A percentile compares a stretch with the other conserved stretches of the same genome.
phyloP scores from a whole-genome alignment of 1,140 invertebrate genomes.

The Drosophila nikananu region DNA sequence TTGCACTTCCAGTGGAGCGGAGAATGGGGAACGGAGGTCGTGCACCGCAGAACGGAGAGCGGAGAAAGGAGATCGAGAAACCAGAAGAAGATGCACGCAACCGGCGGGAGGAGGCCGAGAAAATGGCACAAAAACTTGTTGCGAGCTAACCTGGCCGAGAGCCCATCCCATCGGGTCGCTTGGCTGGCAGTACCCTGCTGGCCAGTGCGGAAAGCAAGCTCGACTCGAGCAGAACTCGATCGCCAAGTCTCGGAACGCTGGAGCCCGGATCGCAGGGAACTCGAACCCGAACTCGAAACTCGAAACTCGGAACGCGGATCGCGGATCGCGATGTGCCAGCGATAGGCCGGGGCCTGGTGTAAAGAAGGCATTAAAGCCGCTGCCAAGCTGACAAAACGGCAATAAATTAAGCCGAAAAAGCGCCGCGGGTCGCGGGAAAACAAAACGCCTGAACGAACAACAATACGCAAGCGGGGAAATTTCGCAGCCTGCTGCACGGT shows the following conservation, averaged over 20 bases:
- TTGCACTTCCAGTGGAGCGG: conserved; percentile 66
- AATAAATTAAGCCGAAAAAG: conserved; percentile 81
- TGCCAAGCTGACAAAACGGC: conserved; percentile 81
- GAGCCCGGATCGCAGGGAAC: conserved; percentile 26
- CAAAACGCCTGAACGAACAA: conserved; percentile 65
- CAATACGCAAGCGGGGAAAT: conserved; percentile 41
- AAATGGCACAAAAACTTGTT: conserved; percentile 62
- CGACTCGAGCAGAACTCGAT: conserved; percentile 72
- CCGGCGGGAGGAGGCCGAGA: conserved; percentile 30
- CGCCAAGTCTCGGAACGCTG: conserved; percentile 27
- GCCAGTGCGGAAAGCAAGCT: conserved; percentile 80
- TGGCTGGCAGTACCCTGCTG: conserved; percentile 13
- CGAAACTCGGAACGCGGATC: conserved; percentile 3
- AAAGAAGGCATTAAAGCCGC: conserved; percentile 61
- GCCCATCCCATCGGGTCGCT: conserved; percentile 33
- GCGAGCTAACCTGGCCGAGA: conserved; percentile 39
- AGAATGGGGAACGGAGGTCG: conserved; percentile 2
- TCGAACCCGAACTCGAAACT: background rate
- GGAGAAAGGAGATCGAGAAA: conserved; percentile 20
- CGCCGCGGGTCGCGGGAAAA: conserved; percentile 68
- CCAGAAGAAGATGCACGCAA: conserved; percentile 68
- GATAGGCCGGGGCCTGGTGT: conserved; percentile 32
- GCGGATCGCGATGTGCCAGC: conserved; percentile 32
- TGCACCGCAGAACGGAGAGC: conserved; percentile 2
- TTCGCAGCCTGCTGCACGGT: conserved; percentile 73